Evolutionary conservation across 1,140 invertebrate genomes (phyloP), one percentile per base, ranked within the genome.

Genomic region (Spodoptera frugiperda): DNA sequence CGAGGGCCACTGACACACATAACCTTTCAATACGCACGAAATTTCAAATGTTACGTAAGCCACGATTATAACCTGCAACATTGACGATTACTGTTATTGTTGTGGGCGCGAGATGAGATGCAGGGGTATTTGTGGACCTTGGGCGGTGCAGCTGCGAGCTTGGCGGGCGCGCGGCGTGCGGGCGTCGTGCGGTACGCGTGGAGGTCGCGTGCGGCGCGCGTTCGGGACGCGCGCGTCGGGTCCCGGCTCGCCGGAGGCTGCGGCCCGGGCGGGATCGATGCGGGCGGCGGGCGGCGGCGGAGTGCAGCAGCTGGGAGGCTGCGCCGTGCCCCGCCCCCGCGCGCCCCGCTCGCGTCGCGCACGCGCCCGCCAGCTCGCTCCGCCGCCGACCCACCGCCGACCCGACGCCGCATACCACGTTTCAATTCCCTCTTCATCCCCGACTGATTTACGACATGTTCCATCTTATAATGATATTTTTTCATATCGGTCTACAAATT

Each of bases 261-360:
- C 84, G 79, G 79, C 88, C 86, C 89, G 87, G 89, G 88, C 86
- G 85, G 88, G 89, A 90, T 92, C 91, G 91, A 92, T 92, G 89
- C 91, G 91, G 89, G 91, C 91, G 86, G 91, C 91, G 88, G 86
- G 89, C 88, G 89, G 85, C 87, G 87, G 89, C 87, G 89, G 91
- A 90, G 89, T 92, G 89, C 89, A 91, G 88, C 83, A 87, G 81
- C 84, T 85, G 78, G 89, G 89, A 90, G 89, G 88, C 89, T 89
- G 89, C 89, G 89, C 89, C 86, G 87, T 82, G 76, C 81, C 80
- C 85, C 76, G 55, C 75, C 72, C 46, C 80, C 83, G 33, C 78
- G 54, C 78, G 53, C 76, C 77, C 61, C 80, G 78, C 77, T 48
- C 79, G 39, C 73, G 46, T 48, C 75, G 77, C 77, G 78, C 83